These are phyloP conservation scores for Pammene fasciana DNA, from an alignment of 2,888 invertebrate genomes.

Conservation along the genomic window DNA sequence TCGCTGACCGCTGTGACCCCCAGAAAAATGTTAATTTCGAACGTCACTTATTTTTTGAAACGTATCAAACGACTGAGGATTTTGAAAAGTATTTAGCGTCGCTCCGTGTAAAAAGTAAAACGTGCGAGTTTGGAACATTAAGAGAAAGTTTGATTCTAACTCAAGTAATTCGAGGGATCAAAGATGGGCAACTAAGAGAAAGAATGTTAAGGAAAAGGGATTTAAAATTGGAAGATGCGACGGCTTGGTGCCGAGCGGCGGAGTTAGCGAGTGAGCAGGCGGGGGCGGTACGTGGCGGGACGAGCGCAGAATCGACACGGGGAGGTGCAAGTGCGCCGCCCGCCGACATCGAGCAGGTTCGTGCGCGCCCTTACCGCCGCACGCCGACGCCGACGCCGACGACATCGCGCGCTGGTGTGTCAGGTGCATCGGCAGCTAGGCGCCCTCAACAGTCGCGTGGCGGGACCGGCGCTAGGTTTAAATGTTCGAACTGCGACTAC, in stretches of 20 bases:
- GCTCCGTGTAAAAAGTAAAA: constrained; percentile 41
- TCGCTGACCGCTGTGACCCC: constrained; percentile 31
- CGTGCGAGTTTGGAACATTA: constrained; percentile 44
- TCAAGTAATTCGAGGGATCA: constrained; percentile 45
- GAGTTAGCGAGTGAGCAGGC: constrained; percentile 35
- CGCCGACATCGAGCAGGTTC: no score
- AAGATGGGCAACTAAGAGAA: constrained; percentile 37
- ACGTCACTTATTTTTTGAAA: constrained; percentile 44
- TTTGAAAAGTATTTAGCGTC: constrained; percentile 41
- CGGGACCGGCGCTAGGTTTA: no score
- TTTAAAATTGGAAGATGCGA: constrained; percentile 37
- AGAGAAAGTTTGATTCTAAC: constrained; percentile 43
- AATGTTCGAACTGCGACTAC: constrained; percentile 16
- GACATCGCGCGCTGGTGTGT: no score
- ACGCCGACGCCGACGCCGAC: neutral
- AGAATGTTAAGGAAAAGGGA: constrained; percentile 20
- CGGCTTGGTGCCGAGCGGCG: constrained; percentile 35
- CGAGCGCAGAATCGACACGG: no score
- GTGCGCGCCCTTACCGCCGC: no score
- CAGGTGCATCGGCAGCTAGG: no score
- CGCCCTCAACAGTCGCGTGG: no score
- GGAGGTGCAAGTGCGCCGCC: no score
- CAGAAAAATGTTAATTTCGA: constrained; percentile 42
- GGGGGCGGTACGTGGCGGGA: constrained; percentile 4
- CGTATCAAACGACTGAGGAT: constrained; percentile 34